A percentile compares a stretch with the other conserved stretches of the same genome.
Evolutionary conservation across 2,888 invertebrate species (phyloP).

Genomic region (Watsonalla binaria): DNA sequence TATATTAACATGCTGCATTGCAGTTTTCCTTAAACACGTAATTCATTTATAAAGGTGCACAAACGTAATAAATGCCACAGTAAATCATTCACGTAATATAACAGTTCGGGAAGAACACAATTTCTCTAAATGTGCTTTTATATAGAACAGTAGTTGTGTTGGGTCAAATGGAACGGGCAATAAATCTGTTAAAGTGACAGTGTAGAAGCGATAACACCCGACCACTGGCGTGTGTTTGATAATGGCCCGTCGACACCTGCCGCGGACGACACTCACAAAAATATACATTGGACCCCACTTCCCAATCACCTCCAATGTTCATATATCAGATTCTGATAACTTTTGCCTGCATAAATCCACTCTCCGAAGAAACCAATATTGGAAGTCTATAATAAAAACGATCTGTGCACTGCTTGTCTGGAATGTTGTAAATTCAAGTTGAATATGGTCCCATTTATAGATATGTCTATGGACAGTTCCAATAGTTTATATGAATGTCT

Average conservation of each 20-base stretch:
- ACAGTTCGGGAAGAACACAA: slow-evolving; percentile 32
- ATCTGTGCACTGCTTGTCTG: too few species aligned
- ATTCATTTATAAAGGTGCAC: slow-evolving; percentile 16
- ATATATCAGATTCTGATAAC: slow-evolving; percentile 1
- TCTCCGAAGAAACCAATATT: too few species aligned
- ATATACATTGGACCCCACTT: background rate
- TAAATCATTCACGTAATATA: slow-evolving; percentile 25
- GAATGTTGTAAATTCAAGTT: too few species aligned
- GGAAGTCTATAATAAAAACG: too few species aligned
- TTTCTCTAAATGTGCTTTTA: slow-evolving; percentile 38
- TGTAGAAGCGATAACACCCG: slow-evolving; percentile 53
- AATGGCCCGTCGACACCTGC: slow-evolving; percentile 52
- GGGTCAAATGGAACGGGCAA: slow-evolving; percentile 47
- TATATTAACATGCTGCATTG: too few species aligned
- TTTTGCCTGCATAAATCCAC: background rate
- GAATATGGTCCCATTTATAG: too few species aligned
- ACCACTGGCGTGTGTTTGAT: slow-evolving; percentile 55
- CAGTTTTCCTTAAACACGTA: slow-evolving; percentile 8
- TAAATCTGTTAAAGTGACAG: slow-evolving; percentile 57
- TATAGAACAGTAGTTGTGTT: slow-evolving; percentile 32
- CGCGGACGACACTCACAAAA: slow-evolving; percentile 9
- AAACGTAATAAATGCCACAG: slow-evolving; percentile 31
- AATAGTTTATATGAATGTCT: too few species aligned
- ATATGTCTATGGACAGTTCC: too few species aligned
- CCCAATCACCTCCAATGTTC: background rate